phyloP scores from a whole-genome alignment of 2,113 vertebrate species.

The Narcine bancroftii region DNA sequence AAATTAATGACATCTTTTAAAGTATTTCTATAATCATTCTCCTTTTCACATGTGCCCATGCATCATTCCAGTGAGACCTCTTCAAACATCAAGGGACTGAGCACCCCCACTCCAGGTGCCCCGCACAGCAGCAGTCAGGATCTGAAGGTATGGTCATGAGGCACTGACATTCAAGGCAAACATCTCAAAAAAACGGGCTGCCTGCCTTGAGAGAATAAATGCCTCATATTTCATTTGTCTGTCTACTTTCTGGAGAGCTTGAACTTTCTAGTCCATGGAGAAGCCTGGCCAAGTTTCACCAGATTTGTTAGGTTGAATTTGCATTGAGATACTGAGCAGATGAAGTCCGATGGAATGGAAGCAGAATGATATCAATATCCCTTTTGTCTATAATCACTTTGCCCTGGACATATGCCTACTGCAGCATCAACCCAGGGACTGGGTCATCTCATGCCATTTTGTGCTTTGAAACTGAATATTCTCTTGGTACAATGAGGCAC shows the following conservation, averaged over 20 bases:
- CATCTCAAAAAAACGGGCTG: not conserved
- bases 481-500: not conserved
- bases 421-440: not conserved
- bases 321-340: not conserved
- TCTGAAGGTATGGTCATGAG: not conserved
- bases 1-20: not conserved
- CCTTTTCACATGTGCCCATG: not conserved
- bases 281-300: not conserved
- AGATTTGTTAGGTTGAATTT: not conserved
- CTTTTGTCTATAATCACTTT: not conserved
- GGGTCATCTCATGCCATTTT: not conserved
- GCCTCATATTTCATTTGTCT: not conserved
- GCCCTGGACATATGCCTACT: not conserved
- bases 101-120: not conserved
- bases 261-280: not conserved
- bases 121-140: not conserved
- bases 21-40: not conserved
- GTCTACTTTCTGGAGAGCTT: not conserved
- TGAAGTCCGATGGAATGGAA: not conserved
- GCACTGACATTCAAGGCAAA: not conserved
- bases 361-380: not conserved
- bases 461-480: not conserved
- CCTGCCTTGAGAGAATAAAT: not conserved
- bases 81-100: not conserved
- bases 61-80: not conserved